Base-by-base conservation (phyloP, 2,797 vertebrate genomes). In the Spondyliosoma cantharus region DNA sequence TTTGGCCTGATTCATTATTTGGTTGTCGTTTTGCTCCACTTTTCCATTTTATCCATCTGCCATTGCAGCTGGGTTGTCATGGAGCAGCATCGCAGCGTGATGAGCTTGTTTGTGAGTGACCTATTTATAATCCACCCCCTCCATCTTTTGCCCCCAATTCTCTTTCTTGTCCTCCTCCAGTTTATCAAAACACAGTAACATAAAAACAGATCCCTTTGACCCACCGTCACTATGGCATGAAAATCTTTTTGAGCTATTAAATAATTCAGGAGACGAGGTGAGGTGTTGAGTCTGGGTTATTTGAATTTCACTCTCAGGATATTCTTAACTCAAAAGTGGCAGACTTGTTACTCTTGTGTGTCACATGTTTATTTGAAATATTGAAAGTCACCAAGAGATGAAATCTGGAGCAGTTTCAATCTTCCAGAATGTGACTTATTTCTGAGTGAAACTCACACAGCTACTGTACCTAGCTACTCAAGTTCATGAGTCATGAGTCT, bases 81-180 rank as follows among this genome's bases (percentile, higher is more conserved):
- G 85, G 84, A 86, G 87, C 90, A 89, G 90, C 84, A 81, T 67
- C 81, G 87, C 78, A n/a, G 74, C 80, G 69, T 78, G 75, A 85
- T 81, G 84, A 63, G 54, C 84, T 76, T 88, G 83, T 89, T 82
- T 89, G 71, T 54, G 76, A 80, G 59, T 95, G 93, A 95, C 94
- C 94, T 94, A 95, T 93, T 95, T 95, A 92, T 90, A 91, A 86
- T 89, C 91, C 89, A 76, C 78, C 81, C 83, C 83, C 89, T 86
- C 80, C 76, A 78, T 88, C 84, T 81, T 74, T 76, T 90, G 89
- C 76, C 91, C 91, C 89, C 86, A 86, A 89, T 91, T 87, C 76
- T 67, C 84, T 80, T 76, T 64, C 67, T 83, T 81, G 73, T 84
- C 82, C 65, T 87, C 76, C 85, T 88, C 77, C 78, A 74, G 76